These are phyloP conservation scores for Willowsia nigromaculata DNA, from an alignment of 2,888 invertebrate species.

Conservation along the genomic window DNA sequence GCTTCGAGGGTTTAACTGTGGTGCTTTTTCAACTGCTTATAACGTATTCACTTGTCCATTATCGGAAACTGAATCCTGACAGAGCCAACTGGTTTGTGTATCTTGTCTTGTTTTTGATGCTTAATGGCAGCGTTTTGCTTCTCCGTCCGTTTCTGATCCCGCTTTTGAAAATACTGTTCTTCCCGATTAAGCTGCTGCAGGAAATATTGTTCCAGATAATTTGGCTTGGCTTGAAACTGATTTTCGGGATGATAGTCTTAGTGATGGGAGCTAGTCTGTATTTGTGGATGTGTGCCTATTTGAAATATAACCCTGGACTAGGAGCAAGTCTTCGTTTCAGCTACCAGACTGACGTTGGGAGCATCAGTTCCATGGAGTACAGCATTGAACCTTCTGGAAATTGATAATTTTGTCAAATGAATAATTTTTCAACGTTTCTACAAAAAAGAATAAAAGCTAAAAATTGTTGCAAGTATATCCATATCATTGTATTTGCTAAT, in stretches of 20 bases:
- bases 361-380: background rate
- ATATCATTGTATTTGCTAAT: too few relatives aligned
- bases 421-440: background rate
- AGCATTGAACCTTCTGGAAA: background rate
- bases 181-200: background rate
- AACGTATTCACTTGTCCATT: background rate
- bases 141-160: background rate
- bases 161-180: background rate
- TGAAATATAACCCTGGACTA: background rate
- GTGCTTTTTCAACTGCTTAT: background rate
- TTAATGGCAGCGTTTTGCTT: background rate
- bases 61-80: background rate
- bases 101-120: background rate
- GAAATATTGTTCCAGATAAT: background rate
- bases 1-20: background rate
- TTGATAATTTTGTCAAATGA: background rate
- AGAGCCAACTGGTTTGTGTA: background rate
- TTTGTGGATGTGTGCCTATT: background rate
- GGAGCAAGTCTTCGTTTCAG: background rate
- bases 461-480: too few relatives aligned
- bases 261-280: background rate
- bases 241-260: background rate
- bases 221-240: background rate
- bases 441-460: background rate
- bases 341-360: background rate